phyloP scores from a whole-genome alignment of 1,140 invertebrate species.

The Drosophila hydei region DNA sequence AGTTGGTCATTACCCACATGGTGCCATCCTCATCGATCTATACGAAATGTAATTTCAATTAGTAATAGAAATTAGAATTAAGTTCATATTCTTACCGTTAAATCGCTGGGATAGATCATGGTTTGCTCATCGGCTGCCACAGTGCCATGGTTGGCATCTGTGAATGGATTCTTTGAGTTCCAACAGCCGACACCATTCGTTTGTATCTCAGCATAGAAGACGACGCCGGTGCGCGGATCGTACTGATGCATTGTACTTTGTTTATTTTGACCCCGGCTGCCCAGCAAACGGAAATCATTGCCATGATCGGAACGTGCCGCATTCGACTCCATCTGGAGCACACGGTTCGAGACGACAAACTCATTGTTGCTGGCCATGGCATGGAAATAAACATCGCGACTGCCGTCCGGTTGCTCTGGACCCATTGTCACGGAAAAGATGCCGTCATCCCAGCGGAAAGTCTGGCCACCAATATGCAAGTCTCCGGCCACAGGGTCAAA shows the following conservation, averaged over 20 bases:
- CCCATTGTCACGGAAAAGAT: slow-evolving; percentile 88
- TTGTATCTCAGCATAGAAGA: slow-evolving; percentile 89
- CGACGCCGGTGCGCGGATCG: slow-evolving; percentile 85
- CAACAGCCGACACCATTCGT: slow-evolving; percentile 89
- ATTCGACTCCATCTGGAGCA: slow-evolving; percentile 86
- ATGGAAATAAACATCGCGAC: slow-evolving; percentile 88
- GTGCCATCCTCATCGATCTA: slow-evolving; percentile 85
- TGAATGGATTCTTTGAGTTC: slow-evolving; percentile 86
- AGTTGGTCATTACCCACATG: slow-evolving; percentile 87
- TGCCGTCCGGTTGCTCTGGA: slow-evolving; percentile 85
- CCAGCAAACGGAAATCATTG: slow-evolving; percentile 85
- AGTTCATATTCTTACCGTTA: slow-evolving; percentile 60
- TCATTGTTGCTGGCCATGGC: slow-evolving; percentile 87
- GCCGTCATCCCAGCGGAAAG: slow-evolving; percentile 90
- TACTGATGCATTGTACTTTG: slow-evolving; percentile 87
- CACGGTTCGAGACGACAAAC: slow-evolving; percentile 87
- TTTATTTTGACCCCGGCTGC: slow-evolving; percentile 86
- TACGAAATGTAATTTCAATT: slow-evolving; percentile 18
- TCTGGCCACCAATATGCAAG: slow-evolving; percentile 87
- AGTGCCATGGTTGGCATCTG: slow-evolving; percentile 85
- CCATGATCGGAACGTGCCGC: slow-evolving; percentile 86
- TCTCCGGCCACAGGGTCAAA: slow-evolving; percentile 89
- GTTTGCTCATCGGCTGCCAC: slow-evolving; percentile 85
- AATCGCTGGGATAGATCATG: slow-evolving; percentile 87
- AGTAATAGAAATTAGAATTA: neutral